Conservation (phyloP, 2,888 invertebrate genomes). For the Caenorhabditis imperialis region DNA sequence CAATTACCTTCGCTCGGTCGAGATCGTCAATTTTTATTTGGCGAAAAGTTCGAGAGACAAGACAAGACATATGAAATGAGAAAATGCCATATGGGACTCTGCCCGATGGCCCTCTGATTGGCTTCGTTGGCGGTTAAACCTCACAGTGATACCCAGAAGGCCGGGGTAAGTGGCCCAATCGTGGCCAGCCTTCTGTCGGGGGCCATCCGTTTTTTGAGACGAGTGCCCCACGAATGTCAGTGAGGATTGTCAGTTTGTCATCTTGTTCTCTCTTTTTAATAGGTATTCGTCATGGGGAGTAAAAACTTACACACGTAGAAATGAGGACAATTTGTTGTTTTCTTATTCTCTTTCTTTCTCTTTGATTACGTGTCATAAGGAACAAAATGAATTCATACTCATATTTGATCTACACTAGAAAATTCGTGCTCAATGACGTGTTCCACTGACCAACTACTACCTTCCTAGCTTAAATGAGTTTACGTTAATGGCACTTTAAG, state of each 20-base stretch:
- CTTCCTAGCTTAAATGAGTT: too few relatives aligned
- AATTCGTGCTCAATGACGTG: too few relatives aligned
- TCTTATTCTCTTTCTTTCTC: background rate
- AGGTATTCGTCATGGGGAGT: conserved; percentile 39
- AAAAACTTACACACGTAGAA: background rate
- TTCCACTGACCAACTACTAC: too few relatives aligned
- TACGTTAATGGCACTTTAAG: too few relatives aligned
- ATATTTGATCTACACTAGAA: too few relatives aligned
- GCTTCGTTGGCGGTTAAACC: conserved; percentile 33
- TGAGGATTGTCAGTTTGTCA: conserved; percentile 48
- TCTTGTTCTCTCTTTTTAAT: conserved; percentile 46
- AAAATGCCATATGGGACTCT: conserved; percentile 38
- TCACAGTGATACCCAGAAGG: conserved; percentile 47
- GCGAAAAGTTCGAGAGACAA: conserved; percentile 46
- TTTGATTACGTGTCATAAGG: background rate
- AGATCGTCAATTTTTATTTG: conserved; percentile 35
- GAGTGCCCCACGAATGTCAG: conserved; percentile 28
- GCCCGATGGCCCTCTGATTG: conserved; percentile 25
- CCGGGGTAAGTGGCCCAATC: conserved; percentile 39
- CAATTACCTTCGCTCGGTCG: conserved; percentile 17
- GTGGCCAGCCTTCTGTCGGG: conserved; percentile 1
- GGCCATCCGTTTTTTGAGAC: conserved; percentile 24
- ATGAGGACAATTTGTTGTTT: conserved; percentile 15
- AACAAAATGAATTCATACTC: too few relatives aligned
- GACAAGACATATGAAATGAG: conserved; percentile 45